These are phyloP conservation scores for Hyposoter didymator DNA, from an alignment of 2,888 invertebrate genomes.

Conservation along the genomic window DNA sequence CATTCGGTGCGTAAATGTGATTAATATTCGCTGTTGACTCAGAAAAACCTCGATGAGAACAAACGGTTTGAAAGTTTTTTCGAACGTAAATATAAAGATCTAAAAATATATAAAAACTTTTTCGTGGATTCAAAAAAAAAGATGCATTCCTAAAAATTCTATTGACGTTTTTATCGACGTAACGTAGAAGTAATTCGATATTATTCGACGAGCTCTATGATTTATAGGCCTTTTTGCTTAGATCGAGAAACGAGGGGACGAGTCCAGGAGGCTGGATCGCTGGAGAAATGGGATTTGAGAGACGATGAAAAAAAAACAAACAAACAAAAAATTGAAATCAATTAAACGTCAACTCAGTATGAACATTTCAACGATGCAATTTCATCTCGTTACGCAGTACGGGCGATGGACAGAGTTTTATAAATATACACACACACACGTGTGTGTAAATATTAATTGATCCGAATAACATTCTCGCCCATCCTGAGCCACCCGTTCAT, in stretches of 20 bases:
- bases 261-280: slow-evolving; percentile 67
- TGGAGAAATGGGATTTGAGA: slow-evolving; percentile 43
- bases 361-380: slow-evolving; percentile 17
- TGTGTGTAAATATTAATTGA: neutral
- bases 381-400: slow-evolving; percentile 57
- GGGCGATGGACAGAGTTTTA: slow-evolving; percentile 64
- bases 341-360: slow-evolving; percentile 10
- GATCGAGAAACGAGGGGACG: slow-evolving; percentile 24
- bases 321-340: neutral
- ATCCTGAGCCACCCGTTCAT: slow-evolving; percentile 70
- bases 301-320: slow-evolving; percentile 34
- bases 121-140: slow-evolving; percentile 12
- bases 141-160: neutral
- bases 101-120: slow-evolving; percentile 21
- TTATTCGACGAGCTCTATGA: slow-evolving; percentile 23
- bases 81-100: slow-evolving; percentile 1
- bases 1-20: slow-evolving; percentile 41
- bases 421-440: slow-evolving; percentile 21
- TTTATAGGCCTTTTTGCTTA: slow-evolving; percentile 22
- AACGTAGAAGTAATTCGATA: slow-evolving; percentile 15
- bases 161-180: slow-evolving; percentile 1
- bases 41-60: slow-evolving; percentile 28
- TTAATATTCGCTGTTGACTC: slow-evolving; percentile 52
- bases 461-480: slow-evolving; percentile 47
- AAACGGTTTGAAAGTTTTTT: neutral